phyloP scores from a whole-genome alignment of 2,797 vertebrate genomes.

The Clarias pachynema region DNA sequence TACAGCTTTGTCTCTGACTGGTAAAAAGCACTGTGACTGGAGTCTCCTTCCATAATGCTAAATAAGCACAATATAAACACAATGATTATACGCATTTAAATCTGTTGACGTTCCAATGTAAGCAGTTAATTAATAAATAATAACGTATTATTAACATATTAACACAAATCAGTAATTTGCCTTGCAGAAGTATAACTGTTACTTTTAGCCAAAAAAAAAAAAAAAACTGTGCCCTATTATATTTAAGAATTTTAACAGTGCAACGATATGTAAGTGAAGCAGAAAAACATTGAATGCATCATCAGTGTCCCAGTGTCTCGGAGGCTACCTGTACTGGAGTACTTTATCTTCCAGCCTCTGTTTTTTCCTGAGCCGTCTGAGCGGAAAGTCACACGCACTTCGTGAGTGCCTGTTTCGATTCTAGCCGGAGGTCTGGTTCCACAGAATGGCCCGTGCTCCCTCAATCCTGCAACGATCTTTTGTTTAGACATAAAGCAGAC shows the following conservation, averaged over 20 bases:
- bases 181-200: background rate
- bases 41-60: background rate
- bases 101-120: background rate
- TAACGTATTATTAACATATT: background rate
- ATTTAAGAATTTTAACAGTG: background rate
- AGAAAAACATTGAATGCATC: conserved; percentile 1
- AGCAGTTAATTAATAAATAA: background rate
- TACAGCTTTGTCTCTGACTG: background rate
- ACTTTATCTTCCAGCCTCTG: conserved; percentile 82
- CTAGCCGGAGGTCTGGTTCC: conserved; percentile 70
- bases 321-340: conserved; percentile 65
- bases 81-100: background rate
- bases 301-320: background rate
- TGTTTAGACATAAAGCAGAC: conserved; percentile 37
- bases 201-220: background rate
- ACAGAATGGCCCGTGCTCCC: conserved; percentile 79
- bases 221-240: no score
- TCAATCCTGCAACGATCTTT: conserved; percentile 76
- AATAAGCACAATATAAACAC: background rate
- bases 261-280: background rate
- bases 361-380: conserved; percentile 77
- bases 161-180: background rate
- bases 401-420: conserved; percentile 77
- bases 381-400: conserved; percentile 71
- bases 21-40: background rate